phyloP scores from a whole-genome alignment of 2,113 vertebrate species.

The Pomatostomus ruficeps region DNA sequence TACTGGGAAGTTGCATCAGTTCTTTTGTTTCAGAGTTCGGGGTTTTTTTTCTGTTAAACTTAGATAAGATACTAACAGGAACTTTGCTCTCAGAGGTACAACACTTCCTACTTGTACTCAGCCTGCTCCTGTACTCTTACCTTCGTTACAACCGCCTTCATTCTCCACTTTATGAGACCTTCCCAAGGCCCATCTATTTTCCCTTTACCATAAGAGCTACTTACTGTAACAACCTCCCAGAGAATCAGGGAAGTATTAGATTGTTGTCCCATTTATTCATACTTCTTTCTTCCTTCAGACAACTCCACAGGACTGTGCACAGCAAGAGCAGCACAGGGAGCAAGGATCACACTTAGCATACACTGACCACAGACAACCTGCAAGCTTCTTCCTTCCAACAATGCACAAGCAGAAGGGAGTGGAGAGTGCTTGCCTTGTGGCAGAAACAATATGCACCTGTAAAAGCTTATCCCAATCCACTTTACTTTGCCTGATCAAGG shows the following conservation, averaged over 20 bases:
- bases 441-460: background rate
- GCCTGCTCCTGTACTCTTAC: background rate
- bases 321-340: background rate
- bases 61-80: background rate
- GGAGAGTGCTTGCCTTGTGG: background rate
- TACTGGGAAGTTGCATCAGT: background rate
- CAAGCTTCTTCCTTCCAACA: background rate
- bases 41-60: background rate
- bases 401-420: background rate
- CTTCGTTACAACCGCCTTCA: background rate
- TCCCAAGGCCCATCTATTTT: background rate
- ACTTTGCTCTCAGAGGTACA: background rate
- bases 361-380: background rate
- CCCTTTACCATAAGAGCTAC: background rate
- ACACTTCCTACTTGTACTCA: background rate
- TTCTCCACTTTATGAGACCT: background rate
- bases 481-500: background rate
- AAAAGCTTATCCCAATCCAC: background rate
- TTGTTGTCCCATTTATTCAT: background rate
- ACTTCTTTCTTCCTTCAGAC: background rate
- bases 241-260: background rate
- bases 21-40: background rate
- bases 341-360: background rate
- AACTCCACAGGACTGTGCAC: background rate
- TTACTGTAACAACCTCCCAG: background rate